Percentiles rank a stretch among this genome's conserved stretches.
phyloP scores from a whole-genome alignment of 2,113 vertebrate species.

The Brachypodius melanocephalos region DNA sequence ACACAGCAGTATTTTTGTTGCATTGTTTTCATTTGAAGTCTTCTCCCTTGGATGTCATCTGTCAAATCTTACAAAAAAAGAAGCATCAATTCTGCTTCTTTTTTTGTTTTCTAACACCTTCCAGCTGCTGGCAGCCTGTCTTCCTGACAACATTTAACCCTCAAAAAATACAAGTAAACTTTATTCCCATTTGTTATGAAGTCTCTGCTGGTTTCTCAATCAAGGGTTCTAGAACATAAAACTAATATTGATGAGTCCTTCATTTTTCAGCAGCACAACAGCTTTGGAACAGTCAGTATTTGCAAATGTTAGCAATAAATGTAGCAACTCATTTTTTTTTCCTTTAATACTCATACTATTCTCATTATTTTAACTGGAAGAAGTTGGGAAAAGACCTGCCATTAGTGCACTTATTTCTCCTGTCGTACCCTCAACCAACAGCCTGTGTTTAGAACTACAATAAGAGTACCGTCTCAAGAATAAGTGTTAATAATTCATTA shows the following conservation, averaged over 20 bases:
- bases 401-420: background rate
- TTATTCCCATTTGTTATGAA: background rate
- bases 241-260: background rate
- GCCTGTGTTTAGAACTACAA: background rate
- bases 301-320: background rate
- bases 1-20: background rate
- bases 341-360: background rate
- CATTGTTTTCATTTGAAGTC: background rate
- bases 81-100: background rate
- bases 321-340: background rate
- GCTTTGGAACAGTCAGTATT: background rate
- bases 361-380: background rate
- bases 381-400: rapidly evolving
- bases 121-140: background rate
- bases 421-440: background rate
- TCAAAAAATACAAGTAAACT: background rate
- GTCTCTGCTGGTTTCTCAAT: background rate
- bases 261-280: background rate
- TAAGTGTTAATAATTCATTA: background rate
- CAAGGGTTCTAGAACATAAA: background rate
- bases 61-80: background rate
- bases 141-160: background rate
- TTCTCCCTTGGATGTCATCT: background rate
- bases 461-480: rapidly evolving
- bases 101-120: background rate